Evolutionary conservation across 2,888 invertebrate species (phyloP), one percentile per base, ranked within the genome.

Genomic region (Euplexia lucipara): DNA sequence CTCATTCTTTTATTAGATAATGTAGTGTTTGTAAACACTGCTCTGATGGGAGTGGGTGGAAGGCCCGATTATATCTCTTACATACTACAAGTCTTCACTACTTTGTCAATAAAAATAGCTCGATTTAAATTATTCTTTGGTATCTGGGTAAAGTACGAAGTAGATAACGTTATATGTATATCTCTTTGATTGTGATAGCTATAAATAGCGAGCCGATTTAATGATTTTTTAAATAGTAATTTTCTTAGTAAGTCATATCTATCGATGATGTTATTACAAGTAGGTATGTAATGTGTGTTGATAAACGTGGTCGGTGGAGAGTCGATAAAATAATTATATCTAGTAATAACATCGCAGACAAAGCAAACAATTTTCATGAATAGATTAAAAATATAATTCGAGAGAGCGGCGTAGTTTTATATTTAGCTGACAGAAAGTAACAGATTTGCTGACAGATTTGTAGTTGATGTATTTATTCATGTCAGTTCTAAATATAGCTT

Each of bases 391-490:
- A 49, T 47, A 41, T 48, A 44, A 53, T 59, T 22, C 12, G 12
- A 66, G 34, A 57, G 22, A 32, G 18, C 20, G 42, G 32, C 54
- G 18, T 20, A 45, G 54, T 57, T 52, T 58, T 74, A 71, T 66
- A 76, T 71, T 65, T 76, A 66, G 72, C 42, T 48, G 52, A 41
- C 71, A 56, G 42, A 56, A 76, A 76, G n/a, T 76, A 73, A 54
- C 41, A 59, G 35, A 56, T 51, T 47, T 42, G 47, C 47, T 65
- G 65, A 56, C 65, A 56, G 59, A 71, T 54, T 52, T 59, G 34
- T 65, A 48, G 75, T 42, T 72, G 70, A 75, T 70, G 56, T 56
- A 62, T 69, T 42, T 63, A 63, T 70, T 70, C n/a, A 44, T 63
- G 75, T 57, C 34, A 48, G 52, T 30, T 70, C 63, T 72, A 75